phyloP scores from a whole-genome alignment of 2,797 vertebrate genomes.

The Melanotaenia maccullochi region DNA sequence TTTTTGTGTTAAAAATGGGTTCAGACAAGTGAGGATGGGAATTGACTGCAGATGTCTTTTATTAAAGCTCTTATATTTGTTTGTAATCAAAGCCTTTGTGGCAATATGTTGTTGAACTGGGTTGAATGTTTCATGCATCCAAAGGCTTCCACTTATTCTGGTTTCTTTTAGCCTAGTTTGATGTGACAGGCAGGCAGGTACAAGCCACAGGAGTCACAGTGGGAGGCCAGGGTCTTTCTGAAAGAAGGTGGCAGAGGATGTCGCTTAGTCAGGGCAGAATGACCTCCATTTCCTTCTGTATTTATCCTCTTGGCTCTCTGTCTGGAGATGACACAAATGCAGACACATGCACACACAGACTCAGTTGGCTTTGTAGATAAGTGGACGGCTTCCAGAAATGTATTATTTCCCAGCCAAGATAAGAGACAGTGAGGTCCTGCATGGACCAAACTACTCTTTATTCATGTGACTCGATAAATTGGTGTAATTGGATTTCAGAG shows the following conservation, averaged over 20 bases:
- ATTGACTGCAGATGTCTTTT: constrained; percentile 13
- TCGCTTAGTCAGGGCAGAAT: constrained; percentile 35
- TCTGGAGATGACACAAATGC: constrained; percentile 34
- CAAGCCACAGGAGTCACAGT: constrained; percentile 35
- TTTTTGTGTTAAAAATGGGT: constrained; percentile 26
- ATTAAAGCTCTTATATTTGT: constrained; percentile 23
- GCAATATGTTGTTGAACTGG: not conserved
- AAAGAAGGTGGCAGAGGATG: constrained; percentile 50
- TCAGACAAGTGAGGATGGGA: constrained; percentile 18
- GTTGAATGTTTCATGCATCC: constrained; percentile 1
- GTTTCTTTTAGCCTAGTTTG: constrained; percentile 15
- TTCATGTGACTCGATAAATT: constrained; percentile 47
- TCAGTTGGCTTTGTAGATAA: constrained; percentile 8
- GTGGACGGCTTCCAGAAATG: constrained; percentile 6
- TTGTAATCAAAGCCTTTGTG: constrained; percentile 25
- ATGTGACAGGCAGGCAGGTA: constrained; percentile 42
- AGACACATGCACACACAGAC: constrained; percentile 1
- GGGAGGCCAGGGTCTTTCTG: constrained; percentile 38
- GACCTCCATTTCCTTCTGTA: constrained; percentile 61
- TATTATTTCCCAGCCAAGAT: constrained; percentile 33
- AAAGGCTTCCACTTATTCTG: constrained; percentile 8
- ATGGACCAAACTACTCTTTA: constrained; percentile 34
- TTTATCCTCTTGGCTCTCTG: constrained; percentile 48
- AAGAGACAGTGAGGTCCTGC: constrained; percentile 24
- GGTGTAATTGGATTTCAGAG: constrained; percentile 56